Conservation (phyloP, 64 coral and sea anemone genomes). For the Actinia tenebrosa region DNA sequence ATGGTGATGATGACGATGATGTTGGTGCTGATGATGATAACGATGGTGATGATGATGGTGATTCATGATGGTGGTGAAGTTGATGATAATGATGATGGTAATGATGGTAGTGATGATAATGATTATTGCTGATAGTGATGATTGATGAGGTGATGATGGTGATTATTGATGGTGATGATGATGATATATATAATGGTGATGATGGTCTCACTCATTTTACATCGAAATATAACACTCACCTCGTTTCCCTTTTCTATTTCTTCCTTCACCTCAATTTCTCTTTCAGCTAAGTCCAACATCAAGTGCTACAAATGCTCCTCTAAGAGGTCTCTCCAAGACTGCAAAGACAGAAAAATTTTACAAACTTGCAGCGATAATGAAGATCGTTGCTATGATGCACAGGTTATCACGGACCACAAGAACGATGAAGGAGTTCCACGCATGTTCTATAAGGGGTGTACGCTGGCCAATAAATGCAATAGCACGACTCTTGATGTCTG, state of each 20-base stretch:
- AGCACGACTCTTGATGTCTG: background rate
- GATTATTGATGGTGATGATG: too few relatives aligned
- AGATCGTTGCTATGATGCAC: background rate
- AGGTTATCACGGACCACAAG: background rate
- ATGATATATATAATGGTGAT: too few relatives aligned
- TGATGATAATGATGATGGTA: background rate
- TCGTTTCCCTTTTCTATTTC: too few relatives aligned
- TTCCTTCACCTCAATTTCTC: background rate
- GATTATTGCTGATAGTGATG: background rate
- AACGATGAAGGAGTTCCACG: background rate
- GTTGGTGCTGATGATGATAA: background rate
- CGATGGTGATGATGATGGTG: background rate
- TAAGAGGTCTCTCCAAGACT: background rate
- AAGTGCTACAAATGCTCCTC: background rate
- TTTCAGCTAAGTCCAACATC: background rate
- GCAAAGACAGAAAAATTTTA: background rate
- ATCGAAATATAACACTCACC: too few relatives aligned
- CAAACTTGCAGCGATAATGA: background rate
- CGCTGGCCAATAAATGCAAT: background rate
- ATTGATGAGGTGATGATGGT: too few relatives aligned
- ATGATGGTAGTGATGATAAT: too few relatives aligned
- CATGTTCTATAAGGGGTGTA: background rate
- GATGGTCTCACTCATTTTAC: background rate
- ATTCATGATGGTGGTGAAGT: background rate
- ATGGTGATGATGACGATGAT: background rate